Conservation (phyloP, 1,140 invertebrate genomes). For the Pachypsylla venusta region DNA sequence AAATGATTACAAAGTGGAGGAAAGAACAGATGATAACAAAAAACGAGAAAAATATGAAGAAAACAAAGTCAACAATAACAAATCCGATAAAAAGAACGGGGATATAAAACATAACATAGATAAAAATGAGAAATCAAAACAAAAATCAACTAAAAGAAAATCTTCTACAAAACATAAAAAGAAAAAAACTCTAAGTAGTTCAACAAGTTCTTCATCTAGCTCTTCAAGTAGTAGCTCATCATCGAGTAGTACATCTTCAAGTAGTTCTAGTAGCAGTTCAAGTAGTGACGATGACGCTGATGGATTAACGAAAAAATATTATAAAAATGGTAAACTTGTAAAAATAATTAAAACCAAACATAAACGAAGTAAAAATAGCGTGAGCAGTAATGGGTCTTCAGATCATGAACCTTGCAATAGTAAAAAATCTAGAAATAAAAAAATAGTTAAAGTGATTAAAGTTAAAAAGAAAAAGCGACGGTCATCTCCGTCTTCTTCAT, state of each 20-base stretch:
- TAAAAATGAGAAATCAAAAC: neutral
- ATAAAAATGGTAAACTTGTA: conserved; percentile 22
- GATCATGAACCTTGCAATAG: conserved; percentile 15
- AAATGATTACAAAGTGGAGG: too few species aligned
- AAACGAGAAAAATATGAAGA: too few species aligned
- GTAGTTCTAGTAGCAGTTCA: conserved; percentile 15
- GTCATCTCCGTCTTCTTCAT: neutral
- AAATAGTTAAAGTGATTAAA: conserved; percentile 20
- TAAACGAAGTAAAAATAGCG: conserved; percentile 16
- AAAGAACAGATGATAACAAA: too few species aligned
- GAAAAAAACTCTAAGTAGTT: conserved; percentile 17
- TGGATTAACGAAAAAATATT: conserved; percentile 19
- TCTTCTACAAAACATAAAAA: conserved; percentile 10
- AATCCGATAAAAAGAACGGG: too few species aligned
- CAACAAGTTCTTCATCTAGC: neutral
- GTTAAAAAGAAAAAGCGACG: conserved; percentile 7
- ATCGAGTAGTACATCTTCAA: conserved; percentile 17
- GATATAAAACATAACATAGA: too few species aligned
- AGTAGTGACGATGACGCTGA: conserved; percentile 16
- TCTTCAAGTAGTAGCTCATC: conserved; percentile 5
- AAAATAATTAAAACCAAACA: conserved; percentile 22
- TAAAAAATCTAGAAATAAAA: conserved; percentile 19
- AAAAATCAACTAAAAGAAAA: conserved; percentile 3
- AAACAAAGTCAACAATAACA: too few species aligned
- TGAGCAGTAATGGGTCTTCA: conserved; percentile 15